phyloP scores from a whole-genome alignment of 2,113 vertebrate species.

The Pterocles burchelli region DNA sequence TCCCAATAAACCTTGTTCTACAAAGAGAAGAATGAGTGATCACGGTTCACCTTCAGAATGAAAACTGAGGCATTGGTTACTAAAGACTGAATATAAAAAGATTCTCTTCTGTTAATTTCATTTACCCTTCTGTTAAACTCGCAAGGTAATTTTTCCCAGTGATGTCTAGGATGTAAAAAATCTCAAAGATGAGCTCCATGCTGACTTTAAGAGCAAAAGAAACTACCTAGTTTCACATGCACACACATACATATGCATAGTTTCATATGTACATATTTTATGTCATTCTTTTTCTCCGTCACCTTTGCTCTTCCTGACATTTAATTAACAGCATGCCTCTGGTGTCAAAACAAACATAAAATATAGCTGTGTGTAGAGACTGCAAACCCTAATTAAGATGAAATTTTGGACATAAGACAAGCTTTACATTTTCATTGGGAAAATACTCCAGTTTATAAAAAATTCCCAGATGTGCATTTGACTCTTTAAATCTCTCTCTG shows the following conservation, averaged over 20 bases:
- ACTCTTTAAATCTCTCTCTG: conserved; percentile 57
- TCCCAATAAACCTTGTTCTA: background rate
- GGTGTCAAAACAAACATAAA: conserved; percentile 75
- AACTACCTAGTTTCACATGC: background rate
- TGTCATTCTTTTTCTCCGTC: conserved; percentile 67
- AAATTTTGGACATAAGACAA: conserved; percentile 70
- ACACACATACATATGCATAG: background rate
- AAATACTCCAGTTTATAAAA: conserved; percentile 69
- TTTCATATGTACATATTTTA: conserved; percentile 67
- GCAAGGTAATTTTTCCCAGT: background rate
- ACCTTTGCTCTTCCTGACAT: conserved; percentile 71
- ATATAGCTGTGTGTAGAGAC: conserved; percentile 62
- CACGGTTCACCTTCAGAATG: background rate
- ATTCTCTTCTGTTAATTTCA: background rate
- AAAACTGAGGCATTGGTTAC: background rate
- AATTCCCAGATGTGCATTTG: conserved; percentile 74
- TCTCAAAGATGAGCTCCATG: background rate
- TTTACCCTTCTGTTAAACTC: background rate
- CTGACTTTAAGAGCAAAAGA: conserved; percentile 2
- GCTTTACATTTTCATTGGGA: conserved; percentile 70
- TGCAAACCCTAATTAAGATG: conserved; percentile 73
- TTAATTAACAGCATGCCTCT: conserved; percentile 72
- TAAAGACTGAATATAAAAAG: background rate
- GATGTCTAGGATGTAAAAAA: background rate
- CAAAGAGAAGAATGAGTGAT: background rate